A percentile compares a stretch with the other conserved stretches of the same genome.
Evolutionary conservation across 2,797 vertebrate species (phyloP).

Genomic region (Chromobotia macracanthus): DNA sequence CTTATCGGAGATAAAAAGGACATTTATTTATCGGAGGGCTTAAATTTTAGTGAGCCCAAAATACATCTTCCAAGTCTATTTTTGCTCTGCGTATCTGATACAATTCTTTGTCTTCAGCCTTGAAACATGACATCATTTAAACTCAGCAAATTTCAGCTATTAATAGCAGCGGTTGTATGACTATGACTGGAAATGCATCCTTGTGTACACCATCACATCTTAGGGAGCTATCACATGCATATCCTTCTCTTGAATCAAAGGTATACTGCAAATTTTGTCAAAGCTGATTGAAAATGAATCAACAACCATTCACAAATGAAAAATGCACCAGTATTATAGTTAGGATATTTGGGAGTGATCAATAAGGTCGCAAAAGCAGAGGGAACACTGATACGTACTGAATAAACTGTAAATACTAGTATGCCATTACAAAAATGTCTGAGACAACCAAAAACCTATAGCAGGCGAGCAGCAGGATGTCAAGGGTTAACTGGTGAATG

Average conservation of each 20-base stretch:
- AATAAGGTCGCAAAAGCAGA: too few species aligned
- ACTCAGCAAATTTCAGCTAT: too few species aligned
- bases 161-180: slow-evolving; percentile 30
- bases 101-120: slow-evolving; percentile 18
- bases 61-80: too few species aligned
- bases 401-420: background rate
- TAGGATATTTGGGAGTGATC: too few species aligned
- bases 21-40: slow-evolving; percentile 28
- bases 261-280: too few species aligned
- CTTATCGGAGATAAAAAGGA: slow-evolving; percentile 24
- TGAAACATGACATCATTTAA: slow-evolving; percentile 40
- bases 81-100: slow-evolving; percentile 32
- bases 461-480: background rate
- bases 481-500: slow-evolving; percentile 15
- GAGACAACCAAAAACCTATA: background rate
- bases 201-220: slow-evolving; percentile 16
- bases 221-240: too few species aligned
- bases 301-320: too few species aligned
- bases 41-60: too few species aligned
- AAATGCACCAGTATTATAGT: too few species aligned
- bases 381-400: too few species aligned
- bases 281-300: background rate
- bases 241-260: too few species aligned
- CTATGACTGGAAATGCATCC: slow-evolving; percentile 21
- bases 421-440: background rate